Conservation (phyloP, 2,797 vertebrate genomes). For the Melanitta fusca region DNA sequence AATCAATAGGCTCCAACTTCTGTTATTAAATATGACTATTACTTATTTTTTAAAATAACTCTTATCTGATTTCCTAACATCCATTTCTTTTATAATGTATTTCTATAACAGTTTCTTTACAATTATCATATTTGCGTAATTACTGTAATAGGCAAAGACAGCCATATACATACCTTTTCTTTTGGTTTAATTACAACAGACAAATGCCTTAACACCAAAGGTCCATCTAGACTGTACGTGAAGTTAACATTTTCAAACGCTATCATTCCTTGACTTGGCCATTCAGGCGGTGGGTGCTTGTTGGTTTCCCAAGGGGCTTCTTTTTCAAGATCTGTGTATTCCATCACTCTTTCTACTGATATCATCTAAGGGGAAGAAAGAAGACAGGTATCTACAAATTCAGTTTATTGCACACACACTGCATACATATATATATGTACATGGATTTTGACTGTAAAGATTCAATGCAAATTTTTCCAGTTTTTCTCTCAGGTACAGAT, state of each 20-base stretch:
- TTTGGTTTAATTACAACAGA: constrained; percentile 86
- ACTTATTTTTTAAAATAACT: not conserved
- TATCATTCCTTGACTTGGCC: constrained; percentile 90
- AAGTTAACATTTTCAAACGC: constrained; percentile 92
- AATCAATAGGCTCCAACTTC: not conserved
- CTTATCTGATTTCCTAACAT: not conserved
- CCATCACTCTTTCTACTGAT: constrained; percentile 93
- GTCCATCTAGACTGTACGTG: constrained; percentile 87
- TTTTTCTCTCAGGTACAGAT: not conserved
- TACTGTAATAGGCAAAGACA: not conserved
- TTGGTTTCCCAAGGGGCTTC: constrained; percentile 91
- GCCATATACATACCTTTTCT: constrained; percentile 87
- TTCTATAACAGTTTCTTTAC: not conserved
- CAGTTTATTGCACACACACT: not conserved
- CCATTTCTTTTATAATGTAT: rapidly evolving
- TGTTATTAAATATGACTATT: not conserved
- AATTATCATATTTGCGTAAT: not conserved
- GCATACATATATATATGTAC: not conserved
- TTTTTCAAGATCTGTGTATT: constrained; percentile 93
- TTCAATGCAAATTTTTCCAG: not conserved
- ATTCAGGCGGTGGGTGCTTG: constrained; percentile 85
- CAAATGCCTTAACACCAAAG: constrained; percentile 90
- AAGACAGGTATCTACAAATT: not conserved
- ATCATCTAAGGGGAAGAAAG: constrained; percentile 84
- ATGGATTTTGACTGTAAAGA: not conserved